These are phyloP conservation scores for Philaethria dido DNA, from an alignment of 2,888 invertebrate genomes.

Conservation along the genomic window DNA sequence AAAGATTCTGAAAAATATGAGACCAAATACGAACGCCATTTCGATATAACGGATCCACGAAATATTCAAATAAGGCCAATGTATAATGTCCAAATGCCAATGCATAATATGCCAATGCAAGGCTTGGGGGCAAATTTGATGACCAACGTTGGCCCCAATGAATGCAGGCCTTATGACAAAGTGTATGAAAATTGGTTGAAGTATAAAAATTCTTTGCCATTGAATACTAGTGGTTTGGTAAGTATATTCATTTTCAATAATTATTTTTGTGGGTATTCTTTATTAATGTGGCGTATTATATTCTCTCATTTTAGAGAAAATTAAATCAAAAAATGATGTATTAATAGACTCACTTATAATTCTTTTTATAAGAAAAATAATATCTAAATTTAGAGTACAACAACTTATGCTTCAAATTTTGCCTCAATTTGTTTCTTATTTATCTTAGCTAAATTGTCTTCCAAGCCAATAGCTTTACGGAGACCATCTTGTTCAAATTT, in stretches of 20 bases:
- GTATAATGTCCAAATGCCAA: constrained; percentile 62
- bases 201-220: constrained; percentile 76
- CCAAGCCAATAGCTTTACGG: too few species aligned
- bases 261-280: too few species aligned
- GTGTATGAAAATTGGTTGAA: constrained; percentile 84
- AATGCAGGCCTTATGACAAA: constrained; percentile 73
- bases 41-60: constrained; percentile 69
- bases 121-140: constrained; percentile 54
- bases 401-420: too few species aligned
- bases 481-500: too few species aligned
- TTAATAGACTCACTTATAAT: too few species aligned
- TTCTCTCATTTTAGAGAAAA: too few species aligned
- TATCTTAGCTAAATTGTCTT: too few species aligned
- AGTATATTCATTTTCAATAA: constrained; percentile 52
- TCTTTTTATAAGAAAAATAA: too few species aligned
- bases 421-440: too few species aligned
- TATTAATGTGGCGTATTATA: too few species aligned
- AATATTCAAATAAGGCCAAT: constrained; percentile 73
- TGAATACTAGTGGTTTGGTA: constrained; percentile 75
- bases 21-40: constrained; percentile 64
- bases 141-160: constrained; percentile 46
- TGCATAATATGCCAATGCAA: constrained; percentile 65
- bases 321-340: too few species aligned
- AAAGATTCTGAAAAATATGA: constrained; percentile 72
- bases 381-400: too few species aligned